These are phyloP conservation scores for Psittacula echo DNA, from an alignment of 2,797 vertebrate genomes.

Conservation along the genomic window DNA sequence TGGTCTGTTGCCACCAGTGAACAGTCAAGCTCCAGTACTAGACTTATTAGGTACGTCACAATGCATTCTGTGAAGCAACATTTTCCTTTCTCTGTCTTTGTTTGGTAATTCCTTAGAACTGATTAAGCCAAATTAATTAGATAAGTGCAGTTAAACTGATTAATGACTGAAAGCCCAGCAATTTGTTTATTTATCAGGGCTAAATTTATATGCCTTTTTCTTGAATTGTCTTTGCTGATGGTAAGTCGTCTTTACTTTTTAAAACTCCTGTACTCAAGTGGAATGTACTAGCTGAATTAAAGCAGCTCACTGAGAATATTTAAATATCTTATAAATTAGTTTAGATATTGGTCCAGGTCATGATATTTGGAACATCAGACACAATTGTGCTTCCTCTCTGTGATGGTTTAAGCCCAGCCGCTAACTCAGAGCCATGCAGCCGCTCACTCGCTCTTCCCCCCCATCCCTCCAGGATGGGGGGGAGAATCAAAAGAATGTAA, in stretches of 20 bases:
- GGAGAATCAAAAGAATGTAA: neutral
- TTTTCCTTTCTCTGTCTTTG: slow-evolving; percentile 12
- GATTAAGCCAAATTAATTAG: slow-evolving; percentile 15
- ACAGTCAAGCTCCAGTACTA: neutral
- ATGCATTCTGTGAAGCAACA: slow-evolving; percentile 34
- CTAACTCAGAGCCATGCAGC: neutral
- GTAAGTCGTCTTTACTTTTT: neutral
- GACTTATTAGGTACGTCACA: slow-evolving; percentile 61
- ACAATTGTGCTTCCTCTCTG: neutral
- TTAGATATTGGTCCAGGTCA: neutral
- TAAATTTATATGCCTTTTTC: neutral
- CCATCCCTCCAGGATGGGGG: neutral
- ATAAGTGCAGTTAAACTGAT: slow-evolving; percentile 28
- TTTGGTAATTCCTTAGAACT: neutral
- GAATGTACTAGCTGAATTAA: neutral
- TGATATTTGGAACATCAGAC: neutral
- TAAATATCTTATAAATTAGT: neutral
- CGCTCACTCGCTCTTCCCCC: neutral
- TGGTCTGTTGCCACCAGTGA: slow-evolving; percentile 29
- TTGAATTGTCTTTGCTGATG: neutral
- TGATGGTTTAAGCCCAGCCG: neutral
- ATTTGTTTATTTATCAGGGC: slow-evolving; percentile 13
- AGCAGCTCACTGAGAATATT: neutral
- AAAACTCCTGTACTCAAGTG: neutral
- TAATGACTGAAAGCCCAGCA: neutral